These are phyloP conservation scores for Ceratina australensis DNA, from an alignment of 1,140 invertebrate species.

Conservation along the genomic window DNA sequence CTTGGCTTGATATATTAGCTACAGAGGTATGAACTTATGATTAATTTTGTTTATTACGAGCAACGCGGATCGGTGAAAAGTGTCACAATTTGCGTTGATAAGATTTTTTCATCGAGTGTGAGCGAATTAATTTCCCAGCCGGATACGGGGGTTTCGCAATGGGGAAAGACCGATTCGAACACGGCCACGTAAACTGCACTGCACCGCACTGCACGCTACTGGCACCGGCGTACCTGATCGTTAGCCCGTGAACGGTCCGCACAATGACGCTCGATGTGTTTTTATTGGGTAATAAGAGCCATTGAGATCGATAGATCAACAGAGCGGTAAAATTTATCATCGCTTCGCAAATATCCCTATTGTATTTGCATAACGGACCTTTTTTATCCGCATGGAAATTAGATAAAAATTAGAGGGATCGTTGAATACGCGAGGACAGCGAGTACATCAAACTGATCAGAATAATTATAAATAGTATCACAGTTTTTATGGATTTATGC, in stretches of 20 bases:
- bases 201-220: slow-evolving; percentile 4
- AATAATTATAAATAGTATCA: no score
- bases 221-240: slow-evolving; percentile 19
- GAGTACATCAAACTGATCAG: no score
- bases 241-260: slow-evolving; percentile 53
- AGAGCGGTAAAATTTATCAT: slow-evolving; percentile 32
- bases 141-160: slow-evolving; percentile 56
- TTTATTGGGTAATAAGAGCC: slow-evolving; percentile 33
- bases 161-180: slow-evolving; percentile 51
- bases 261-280: slow-evolving; percentile 45
- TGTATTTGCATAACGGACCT: slow-evolving; percentile 20
- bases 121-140: slow-evolving; percentile 51
- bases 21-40: no score
- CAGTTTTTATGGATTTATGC: no score
- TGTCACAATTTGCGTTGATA: slow-evolving; percentile 10
- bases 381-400: not conserved
- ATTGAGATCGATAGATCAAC: slow-evolving; percentile 48
- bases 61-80: no score
- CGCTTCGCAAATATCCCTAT: not conserved
- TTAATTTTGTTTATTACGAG: no score
- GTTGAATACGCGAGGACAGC: no score
- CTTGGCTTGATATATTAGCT: no score
- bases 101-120: slow-evolving; percentile 27
- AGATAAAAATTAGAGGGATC: not conserved
- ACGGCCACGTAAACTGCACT: slow-evolving; percentile 36